Percentiles rank a stretch among this genome's conserved stretches.
Conservation (phyloP, 2,797 vertebrate genomes). For the Valencia hispanica region DNA sequence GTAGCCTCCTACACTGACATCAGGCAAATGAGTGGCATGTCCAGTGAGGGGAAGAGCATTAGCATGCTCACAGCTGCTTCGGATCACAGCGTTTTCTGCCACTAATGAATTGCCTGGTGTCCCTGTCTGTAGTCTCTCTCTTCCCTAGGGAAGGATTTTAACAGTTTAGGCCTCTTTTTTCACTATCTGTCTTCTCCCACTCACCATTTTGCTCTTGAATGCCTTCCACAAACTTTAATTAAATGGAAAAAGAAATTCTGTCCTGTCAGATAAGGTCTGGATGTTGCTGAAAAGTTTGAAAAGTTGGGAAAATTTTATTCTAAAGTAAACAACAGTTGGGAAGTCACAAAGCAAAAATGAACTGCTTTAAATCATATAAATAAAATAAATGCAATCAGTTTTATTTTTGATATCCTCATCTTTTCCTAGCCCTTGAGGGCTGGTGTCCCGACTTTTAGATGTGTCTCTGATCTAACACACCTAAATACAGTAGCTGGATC, state of each 20-base stretch:
- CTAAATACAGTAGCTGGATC: background rate
- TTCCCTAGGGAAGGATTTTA: constrained; percentile 39
- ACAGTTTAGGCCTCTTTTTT: constrained; percentile 18
- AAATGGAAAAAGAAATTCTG: constrained; percentile 56
- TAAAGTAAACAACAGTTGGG: constrained; percentile 45
- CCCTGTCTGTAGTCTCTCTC: constrained; percentile 12
- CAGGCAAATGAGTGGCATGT: constrained; percentile 63
- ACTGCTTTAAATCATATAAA: background rate
- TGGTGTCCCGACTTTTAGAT: no score
- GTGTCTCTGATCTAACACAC: background rate
- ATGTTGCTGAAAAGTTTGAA: constrained; percentile 21
- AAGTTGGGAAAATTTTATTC: constrained; percentile 45
- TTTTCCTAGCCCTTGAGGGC: background rate
- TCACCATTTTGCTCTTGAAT: constrained; percentile 32
- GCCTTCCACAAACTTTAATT: constrained; percentile 49
- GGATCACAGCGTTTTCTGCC: constrained; percentile 56
- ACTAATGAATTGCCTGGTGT: constrained; percentile 62
- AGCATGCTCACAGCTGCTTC: constrained; percentile 57
- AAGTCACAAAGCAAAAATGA: constrained; percentile 14
- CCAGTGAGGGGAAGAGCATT: constrained; percentile 60
- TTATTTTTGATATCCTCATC: background rate
- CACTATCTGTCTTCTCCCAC: constrained; percentile 8
- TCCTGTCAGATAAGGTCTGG: constrained; percentile 39
- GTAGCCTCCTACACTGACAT: constrained; percentile 25
- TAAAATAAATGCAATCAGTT: background rate